Evolutionary conservation across 2,113 vertebrate genomes (phyloP), one percentile per base, ranked within the genome.

Genomic region (Pungitius pungitius): DNA sequence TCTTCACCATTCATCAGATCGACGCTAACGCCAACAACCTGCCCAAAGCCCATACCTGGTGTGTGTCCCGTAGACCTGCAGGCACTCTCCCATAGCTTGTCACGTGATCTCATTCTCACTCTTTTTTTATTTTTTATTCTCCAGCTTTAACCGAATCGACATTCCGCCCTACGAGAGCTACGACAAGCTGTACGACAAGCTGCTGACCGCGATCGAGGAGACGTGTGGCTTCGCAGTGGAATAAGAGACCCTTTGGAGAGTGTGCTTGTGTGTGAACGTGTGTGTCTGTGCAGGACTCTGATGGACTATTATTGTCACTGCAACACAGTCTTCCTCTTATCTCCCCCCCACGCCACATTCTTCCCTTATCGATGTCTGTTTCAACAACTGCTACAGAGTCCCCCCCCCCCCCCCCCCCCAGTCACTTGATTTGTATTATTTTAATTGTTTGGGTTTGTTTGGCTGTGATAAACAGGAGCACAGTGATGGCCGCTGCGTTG

Each of bases 41-140:
- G 90, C 97, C 97, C 20, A 98, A 98, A 92, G 97, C 97, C 78
- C 97, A 98, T 30, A 98, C 97, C 43, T 98, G 97, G 97, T 98
- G 84, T 90, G 95, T 85, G 24, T 55, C 51, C 37, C 26, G 3
- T 52, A 17, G 35, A 54, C 9, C n/a, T 40, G 17, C 37, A 59
- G 8, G 5, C 43, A 49, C 1, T 49, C 8, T 42, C 0, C 61
- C 17, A 1, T 5, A 6, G 33, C 30, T 54, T 49, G 37, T 24
- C 45, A 12, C 27, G 0, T 39, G 5, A 39, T 56, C 47, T 42
- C 49, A 2, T 30, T 40, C 20, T 2, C 37, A 35, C 20, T 63
- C 27, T 14, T n/a, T 49, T 1, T 71, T 27, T 40, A 26, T n/a
- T 49, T 1, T 71, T 27, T 40, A 26, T 61, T 82, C 78, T 77